phyloP scores from a whole-genome alignment of 2,113 vertebrate genomes.

The Noctilio leporinus region DNA sequence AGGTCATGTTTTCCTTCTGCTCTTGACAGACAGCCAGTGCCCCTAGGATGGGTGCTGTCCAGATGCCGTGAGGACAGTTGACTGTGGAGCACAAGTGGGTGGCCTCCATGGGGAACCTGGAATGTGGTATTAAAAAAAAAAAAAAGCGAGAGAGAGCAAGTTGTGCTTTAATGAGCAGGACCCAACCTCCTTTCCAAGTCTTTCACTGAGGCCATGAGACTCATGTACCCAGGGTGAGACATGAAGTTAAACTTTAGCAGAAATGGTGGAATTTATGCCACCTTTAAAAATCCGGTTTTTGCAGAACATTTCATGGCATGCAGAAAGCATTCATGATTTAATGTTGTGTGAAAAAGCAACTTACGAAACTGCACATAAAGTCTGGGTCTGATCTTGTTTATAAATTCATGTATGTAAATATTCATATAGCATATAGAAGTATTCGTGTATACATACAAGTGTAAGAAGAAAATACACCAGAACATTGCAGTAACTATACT shows the following conservation, averaged over 20 bases:
- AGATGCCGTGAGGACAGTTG: not conserved
- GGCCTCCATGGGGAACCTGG: not conserved
- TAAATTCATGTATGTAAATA: slow-evolving; percentile 14
- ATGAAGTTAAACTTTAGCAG: not conserved
- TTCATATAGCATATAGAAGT: not conserved
- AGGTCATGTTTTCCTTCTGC: not conserved
- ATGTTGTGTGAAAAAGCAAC: not conserved
- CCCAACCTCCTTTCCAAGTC: not conserved
- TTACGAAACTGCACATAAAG: not conserved
- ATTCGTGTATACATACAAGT: not conserved
- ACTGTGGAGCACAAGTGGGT: fast-evolving
- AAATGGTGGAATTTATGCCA: not conserved
- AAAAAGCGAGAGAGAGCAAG: not conserved
- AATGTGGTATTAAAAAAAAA: not conserved
- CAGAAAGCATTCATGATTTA: not conserved
- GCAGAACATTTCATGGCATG: not conserved
- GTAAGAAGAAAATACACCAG: slow-evolving; percentile 4
- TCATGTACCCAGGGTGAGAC: not conserved
- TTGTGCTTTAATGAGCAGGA: not conserved
- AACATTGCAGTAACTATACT: not conserved
- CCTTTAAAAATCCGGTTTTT: not conserved
- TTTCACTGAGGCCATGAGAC: not conserved
- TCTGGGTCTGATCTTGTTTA: not conserved
- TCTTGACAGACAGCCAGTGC: not conserved
- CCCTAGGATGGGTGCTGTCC: no score